These are phyloP conservation scores for Limnephilus lunatus DNA, from an alignment of 2,888 invertebrate species.

Conservation along the genomic window DNA sequence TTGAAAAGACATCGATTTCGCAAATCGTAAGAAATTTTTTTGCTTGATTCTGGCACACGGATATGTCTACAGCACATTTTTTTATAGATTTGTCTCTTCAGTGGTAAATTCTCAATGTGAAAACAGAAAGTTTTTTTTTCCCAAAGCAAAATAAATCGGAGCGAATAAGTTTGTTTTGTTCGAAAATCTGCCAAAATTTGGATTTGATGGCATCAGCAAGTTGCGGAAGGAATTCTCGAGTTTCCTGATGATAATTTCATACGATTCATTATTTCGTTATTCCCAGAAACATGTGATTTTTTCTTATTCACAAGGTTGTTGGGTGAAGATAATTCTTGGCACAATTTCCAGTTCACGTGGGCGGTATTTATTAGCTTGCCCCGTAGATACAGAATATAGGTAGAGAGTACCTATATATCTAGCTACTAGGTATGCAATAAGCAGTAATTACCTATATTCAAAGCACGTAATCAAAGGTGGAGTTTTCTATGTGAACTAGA, in stretches of 20 bases:
- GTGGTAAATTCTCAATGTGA: not conserved
- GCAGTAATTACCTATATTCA: not conserved
- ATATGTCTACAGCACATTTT: too few species aligned
- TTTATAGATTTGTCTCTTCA: too few species aligned
- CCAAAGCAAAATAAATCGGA: not conserved
- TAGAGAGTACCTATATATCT: too few species aligned
- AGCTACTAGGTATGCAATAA: not conserved
- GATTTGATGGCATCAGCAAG: not conserved
- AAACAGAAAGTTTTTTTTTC: not conserved
- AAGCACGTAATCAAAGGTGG: not conserved
- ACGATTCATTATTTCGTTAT: not conserved
- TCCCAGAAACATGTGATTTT: not conserved
- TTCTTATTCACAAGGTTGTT: not conserved
- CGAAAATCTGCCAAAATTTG: not conserved
- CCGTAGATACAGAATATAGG: not conserved
- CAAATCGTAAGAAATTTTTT: too few species aligned
- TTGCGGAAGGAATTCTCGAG: not conserved
- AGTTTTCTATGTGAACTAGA: not conserved
- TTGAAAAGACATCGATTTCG: too few species aligned
- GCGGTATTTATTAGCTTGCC: not conserved
- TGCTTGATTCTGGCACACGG: too few species aligned
- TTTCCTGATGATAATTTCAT: not conserved
- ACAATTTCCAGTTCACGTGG: not conserved
- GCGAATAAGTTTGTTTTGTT: not conserved
- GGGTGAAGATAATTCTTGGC: not conserved